Evolutionary conservation across 2,797 vertebrate species (phyloP).

Genomic region (Valencia hispanica): DNA sequence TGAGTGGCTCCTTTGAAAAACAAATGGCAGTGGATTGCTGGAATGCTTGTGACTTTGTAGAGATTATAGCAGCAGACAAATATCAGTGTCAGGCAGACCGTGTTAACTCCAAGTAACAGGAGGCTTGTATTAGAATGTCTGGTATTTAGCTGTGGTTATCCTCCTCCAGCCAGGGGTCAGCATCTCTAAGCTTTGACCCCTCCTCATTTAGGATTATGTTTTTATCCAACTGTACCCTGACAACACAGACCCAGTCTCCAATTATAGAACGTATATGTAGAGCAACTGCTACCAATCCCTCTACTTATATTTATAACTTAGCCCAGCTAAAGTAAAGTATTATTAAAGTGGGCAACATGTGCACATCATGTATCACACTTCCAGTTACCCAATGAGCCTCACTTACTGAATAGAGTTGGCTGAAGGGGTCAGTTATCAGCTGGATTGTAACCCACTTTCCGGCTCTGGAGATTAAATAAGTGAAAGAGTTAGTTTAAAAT

Average conservation of each 20-base stretch:
- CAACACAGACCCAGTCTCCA: constrained; percentile 44
- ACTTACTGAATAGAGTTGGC: neutral
- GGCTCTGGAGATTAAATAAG: neutral
- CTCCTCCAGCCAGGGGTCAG: constrained; percentile 48
- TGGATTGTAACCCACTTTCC: neutral
- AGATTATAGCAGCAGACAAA: constrained; percentile 33
- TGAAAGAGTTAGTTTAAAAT: neutral
- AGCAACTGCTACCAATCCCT: constrained; percentile 43
- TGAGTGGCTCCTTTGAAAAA: neutral
- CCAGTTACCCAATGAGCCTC: neutral
- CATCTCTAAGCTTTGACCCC: constrained; percentile 42
- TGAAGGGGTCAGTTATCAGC: neutral
- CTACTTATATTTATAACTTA: constrained; percentile 44
- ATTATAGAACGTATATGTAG: constrained; percentile 44
- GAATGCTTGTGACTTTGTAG: constrained; percentile 13
- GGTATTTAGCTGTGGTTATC: constrained; percentile 67
- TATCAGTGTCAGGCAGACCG: constrained; percentile 9
- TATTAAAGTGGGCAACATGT: constrained; percentile 5
- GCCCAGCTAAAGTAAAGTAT: constrained; percentile 16
- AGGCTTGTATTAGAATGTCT: constrained; percentile 63
- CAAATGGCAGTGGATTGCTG: neutral
- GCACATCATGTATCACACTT: constrained; percentile 10
- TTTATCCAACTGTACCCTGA: constrained; percentile 59
- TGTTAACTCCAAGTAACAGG: constrained; percentile 47
- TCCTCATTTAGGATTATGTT: constrained; percentile 52